These are phyloP conservation scores for Huso huso DNA, from an alignment of 2,797 vertebrate species.

Conservation along the genomic window DNA sequence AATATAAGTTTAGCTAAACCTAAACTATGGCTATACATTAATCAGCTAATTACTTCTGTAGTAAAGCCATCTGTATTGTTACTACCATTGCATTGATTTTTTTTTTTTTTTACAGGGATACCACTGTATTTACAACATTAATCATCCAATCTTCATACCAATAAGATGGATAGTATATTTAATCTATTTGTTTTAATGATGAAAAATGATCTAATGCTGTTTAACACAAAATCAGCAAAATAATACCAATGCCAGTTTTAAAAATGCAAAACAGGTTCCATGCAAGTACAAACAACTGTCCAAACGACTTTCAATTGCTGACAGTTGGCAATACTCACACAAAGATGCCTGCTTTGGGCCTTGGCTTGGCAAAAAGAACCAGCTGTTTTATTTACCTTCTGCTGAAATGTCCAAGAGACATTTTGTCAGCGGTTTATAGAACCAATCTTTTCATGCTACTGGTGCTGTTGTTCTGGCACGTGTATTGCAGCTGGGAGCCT, in stretches of 20 bases:
- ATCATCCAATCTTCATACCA: too few relatives aligned
- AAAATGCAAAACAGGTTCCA: constrained; percentile 3
- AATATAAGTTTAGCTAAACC: too few relatives aligned
- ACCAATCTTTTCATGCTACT: constrained; percentile 34
- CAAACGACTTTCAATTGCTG: constrained; percentile 30
- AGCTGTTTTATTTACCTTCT: constrained; percentile 49
- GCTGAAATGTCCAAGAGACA: constrained; percentile 41
- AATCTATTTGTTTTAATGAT: too few relatives aligned
- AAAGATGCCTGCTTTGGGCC: constrained; percentile 31
- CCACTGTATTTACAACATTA: too few relatives aligned
- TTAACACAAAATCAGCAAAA: too few relatives aligned
- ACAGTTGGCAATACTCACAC: constrained; percentile 24
- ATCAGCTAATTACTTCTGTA: too few relatives aligned
- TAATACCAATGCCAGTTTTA: constrained; percentile 16
- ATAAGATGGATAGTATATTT: too few relatives aligned
- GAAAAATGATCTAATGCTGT: too few relatives aligned
- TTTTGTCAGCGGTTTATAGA: constrained; percentile 42
- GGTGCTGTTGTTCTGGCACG: constrained; percentile 34
- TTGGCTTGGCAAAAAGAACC: constrained; percentile 34
- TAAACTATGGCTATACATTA: too few relatives aligned
- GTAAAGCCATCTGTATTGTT: too few relatives aligned
- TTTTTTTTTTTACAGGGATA: too few relatives aligned
- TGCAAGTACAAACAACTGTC: constrained; percentile 15
- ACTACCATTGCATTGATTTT: too few relatives aligned
- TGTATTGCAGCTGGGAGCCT: constrained; percentile 30